phyloP scores from a whole-genome alignment of 2,113 vertebrate genomes.

The Pomatorhinus ruficollis region DNA sequence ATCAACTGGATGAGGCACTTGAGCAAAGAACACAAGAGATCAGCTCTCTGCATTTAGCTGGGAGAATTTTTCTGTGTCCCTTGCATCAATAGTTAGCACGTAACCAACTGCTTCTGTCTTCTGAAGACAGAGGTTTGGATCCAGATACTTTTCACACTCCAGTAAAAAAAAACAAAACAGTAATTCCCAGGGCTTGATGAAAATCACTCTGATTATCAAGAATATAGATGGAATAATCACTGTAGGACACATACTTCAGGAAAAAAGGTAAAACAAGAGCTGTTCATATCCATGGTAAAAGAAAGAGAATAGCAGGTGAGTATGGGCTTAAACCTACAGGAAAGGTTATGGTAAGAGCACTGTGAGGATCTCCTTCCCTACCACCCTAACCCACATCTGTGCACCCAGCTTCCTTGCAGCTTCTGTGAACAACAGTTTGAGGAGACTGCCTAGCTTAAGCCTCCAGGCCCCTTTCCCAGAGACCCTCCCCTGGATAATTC shows the following conservation, averaged over 20 bases:
- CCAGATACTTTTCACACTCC: neutral
- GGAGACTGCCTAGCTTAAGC: neutral
- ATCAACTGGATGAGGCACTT: neutral
- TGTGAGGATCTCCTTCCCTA: accelerated
- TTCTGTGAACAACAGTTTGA: neutral
- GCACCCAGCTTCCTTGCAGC: accelerated
- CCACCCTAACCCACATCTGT: accelerated
- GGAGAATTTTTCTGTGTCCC: neutral
- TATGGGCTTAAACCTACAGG: neutral
- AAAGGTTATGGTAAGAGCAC: neutral
- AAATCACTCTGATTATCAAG: neutral
- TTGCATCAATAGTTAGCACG: neutral
- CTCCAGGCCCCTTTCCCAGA: neutral
- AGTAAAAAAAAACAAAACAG: neutral
- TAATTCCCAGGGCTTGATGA: neutral
- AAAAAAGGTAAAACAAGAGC: neutral
- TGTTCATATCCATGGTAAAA: neutral
- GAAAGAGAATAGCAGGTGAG: neutral
- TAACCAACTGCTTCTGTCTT: neutral
- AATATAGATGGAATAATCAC: neutral
- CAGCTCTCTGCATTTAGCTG: neutral
- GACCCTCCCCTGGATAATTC: neutral
- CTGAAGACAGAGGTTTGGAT: neutral
- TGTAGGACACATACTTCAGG: neutral
- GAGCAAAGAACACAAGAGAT: neutral